Evolutionary conservation across 35 echinoderm and acorn worm species (phyloP).

Genomic region (Apostichopus parvimensis): DNA sequence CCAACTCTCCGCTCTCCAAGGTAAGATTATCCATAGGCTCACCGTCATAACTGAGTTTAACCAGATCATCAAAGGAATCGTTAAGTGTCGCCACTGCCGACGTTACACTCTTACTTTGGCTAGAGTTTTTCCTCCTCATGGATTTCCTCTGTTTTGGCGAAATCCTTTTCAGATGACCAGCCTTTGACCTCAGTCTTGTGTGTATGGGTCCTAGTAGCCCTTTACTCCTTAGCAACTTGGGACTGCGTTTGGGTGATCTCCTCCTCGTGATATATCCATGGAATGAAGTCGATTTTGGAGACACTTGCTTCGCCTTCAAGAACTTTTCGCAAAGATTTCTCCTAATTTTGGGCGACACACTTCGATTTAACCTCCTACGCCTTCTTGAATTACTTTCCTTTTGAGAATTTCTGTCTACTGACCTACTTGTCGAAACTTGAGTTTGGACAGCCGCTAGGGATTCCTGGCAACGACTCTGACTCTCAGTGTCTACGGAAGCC

Average conservation of each 20-base stretch:
- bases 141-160: background rate
- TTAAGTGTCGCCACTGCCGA: background rate
- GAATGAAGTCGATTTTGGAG: background rate
- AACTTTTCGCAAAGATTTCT: conserved; percentile 44
- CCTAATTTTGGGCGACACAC: conserved; percentile 33
- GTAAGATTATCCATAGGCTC: background rate
- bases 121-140: background rate
- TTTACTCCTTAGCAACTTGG: conserved; percentile 21
- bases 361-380: background rate
- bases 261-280: background rate
- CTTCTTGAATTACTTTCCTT: background rate
- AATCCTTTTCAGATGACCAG: background rate
- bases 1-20: background rate
- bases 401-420: background rate
- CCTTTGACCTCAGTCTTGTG: conserved; percentile 41
- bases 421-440: background rate
- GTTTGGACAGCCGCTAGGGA: background rate
- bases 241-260: conserved; percentile 1
- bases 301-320: conserved; percentile 13
- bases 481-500: conserved; percentile 17
- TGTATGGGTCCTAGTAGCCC: background rate
- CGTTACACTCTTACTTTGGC: background rate
- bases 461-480: background rate
- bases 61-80: background rate
- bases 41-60: too few species aligned